Percentiles rank a stretch among this genome's conserved stretches.
Evolutionary conservation across 2,797 vertebrate genomes (phyloP).

Genomic region (Galaxias olidus): DNA sequence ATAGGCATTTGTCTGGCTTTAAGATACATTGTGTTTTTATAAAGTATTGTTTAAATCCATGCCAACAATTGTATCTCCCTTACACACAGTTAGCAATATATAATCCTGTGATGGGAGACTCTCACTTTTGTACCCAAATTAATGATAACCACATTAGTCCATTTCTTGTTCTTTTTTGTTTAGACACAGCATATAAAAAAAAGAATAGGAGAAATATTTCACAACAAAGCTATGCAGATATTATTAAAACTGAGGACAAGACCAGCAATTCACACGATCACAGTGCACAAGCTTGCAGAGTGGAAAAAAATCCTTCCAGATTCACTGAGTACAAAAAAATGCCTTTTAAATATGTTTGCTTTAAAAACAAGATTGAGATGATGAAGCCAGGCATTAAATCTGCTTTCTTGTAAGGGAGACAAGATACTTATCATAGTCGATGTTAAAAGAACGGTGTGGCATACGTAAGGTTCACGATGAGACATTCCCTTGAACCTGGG

Average conservation of each 20-base stretch:
- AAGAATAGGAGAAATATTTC: constrained; percentile 85
- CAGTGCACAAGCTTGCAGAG: constrained; percentile 98
- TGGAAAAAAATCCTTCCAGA: constrained; percentile 53
- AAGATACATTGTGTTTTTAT: constrained; percentile 56
- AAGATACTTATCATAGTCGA: constrained; percentile 24
- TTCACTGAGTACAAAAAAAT: constrained; percentile 51
- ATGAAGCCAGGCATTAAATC: constrained; percentile 47
- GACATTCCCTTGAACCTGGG: constrained; percentile 33
- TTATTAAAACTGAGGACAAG: constrained; percentile 89
- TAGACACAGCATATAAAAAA: constrained; percentile 75
- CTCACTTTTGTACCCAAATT: constrained; percentile 67
- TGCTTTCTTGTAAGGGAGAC: constrained; percentile 40
- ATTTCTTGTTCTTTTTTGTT: constrained; percentile 67
- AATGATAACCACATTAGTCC: constrained; percentile 72
- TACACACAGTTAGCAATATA: constrained; percentile 63
- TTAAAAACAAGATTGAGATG: constrained; percentile 51
- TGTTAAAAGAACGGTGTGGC: constrained; percentile 24
- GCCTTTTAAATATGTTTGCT: constrained; percentile 59
- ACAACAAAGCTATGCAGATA: constrained; percentile 92
- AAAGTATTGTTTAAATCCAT: constrained; percentile 68
- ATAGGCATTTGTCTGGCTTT: constrained; percentile 54
- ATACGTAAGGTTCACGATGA: constrained; percentile 42
- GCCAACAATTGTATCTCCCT: constrained; percentile 59
- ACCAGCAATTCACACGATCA: constrained; percentile 93
- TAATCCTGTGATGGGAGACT: constrained; percentile 66